Conservation (phyloP, 2,888 invertebrate genomes). For the Chaetogeoica ovagalla region DNA sequence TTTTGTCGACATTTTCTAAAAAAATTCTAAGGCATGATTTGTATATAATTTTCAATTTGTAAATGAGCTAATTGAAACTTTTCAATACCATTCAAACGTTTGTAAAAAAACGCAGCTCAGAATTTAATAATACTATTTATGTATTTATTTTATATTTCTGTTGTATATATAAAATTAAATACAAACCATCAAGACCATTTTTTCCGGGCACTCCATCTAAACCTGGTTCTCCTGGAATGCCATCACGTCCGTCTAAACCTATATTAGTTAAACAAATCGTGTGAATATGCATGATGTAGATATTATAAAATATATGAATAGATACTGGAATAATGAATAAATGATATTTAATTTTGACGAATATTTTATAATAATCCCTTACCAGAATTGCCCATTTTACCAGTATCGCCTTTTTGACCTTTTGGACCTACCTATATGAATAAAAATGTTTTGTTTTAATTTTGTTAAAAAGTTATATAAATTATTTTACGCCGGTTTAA, state of each 20-base stretch:
- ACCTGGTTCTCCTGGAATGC: constrained; percentile 88
- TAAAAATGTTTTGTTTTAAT: constrained; percentile 15
- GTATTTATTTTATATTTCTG: too few relatives aligned
- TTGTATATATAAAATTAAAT: background rate
- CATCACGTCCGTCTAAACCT: constrained; percentile 84
- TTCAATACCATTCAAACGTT: too few relatives aligned
- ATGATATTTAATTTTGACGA: too few relatives aligned
- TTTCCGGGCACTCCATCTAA: constrained; percentile 83
- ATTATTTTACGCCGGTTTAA: background rate
- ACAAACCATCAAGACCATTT: constrained; percentile 75
- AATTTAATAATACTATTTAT: too few relatives aligned
- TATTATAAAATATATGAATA: background rate
- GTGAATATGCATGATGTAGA: background rate
- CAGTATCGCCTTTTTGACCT: constrained; percentile 47
- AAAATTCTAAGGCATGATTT: too few relatives aligned
- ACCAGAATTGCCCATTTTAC: constrained; percentile 31
- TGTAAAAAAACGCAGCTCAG: too few relatives aligned
- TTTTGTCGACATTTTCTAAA: too few relatives aligned
- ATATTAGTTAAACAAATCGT: constrained; percentile 64
- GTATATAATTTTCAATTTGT: too few relatives aligned
- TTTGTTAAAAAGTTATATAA: background rate
- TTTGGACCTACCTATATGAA: constrained; percentile 42
- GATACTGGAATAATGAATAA: too few relatives aligned
- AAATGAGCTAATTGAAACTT: too few relatives aligned
- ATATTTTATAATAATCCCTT: constrained; percentile 1